Base-by-base conservation (phyloP, 2,888 invertebrate species). In the Plutella xylostella region DNA sequence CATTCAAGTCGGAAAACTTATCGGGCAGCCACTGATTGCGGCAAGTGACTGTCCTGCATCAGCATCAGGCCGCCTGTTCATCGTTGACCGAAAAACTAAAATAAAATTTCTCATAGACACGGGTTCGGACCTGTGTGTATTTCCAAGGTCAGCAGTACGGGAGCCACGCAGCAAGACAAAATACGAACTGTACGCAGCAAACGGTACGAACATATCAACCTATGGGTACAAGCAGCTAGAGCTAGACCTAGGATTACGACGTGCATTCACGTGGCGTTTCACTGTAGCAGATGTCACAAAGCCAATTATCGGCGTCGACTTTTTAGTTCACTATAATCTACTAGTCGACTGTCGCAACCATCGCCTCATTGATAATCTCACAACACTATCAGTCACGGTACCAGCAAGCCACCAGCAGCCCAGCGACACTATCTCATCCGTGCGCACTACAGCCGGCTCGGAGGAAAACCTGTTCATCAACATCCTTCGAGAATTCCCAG, bases 291-390 rank as follows among this genome's bases (percentile, higher is more conserved):
- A 63, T 38, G 55, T 62, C 0, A 31, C 55, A 1, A 54, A 50
- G 19, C 55, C 63, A 0, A 63, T 65, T n/a, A 61, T 64, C 20
- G 57, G 58, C 3, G 58, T 52, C 3, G 58, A 63, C 48, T 61
- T 64, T 31, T 42, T 64, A 9, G 15, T 33, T 1, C 51, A 56
- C 35, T 62, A 48, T 40, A 51, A 52, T 4, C 45, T 65, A 0
- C 44, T 65, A 1, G 56, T 60, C 1, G 63, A 66, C 38, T 12
- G 56, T 1, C 44, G 49, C 2, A 49, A 56, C 20, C 45, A 43
- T 1, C 46, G 51, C 1, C 40, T 65, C 1, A 20, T 57, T 1
- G 49, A 49, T 20, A 35, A 21, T 5, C 12, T 14, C 5, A 47
- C 45, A 5, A 1, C 45, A 1, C 15, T 49, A 11, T 30, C 43